These are phyloP conservation scores for Wiebesia pumilae DNA, from an alignment of 1,140 invertebrate species.

Conservation along the genomic window DNA sequence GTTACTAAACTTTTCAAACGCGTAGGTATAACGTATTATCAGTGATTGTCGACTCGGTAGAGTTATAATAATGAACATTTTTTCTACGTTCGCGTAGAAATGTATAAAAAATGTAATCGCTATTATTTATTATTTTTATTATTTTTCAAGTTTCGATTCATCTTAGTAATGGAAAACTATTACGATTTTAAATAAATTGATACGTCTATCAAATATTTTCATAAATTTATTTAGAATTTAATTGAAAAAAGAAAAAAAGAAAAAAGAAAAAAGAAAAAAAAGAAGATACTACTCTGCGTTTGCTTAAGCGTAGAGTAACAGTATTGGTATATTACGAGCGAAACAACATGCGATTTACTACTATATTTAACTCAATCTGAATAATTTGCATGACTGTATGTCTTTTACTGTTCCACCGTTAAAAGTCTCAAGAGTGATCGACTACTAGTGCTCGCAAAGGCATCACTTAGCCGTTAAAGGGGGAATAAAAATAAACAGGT, in stretches of 20 bases:
- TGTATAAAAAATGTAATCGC: too few relatives aligned
- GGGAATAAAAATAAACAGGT: not conserved
- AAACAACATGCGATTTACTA: not conserved
- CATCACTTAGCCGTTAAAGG: not conserved
- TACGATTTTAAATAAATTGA: too few relatives aligned
- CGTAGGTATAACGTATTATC: not conserved
- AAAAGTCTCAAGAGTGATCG: not conserved
- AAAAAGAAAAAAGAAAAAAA: too few relatives aligned
- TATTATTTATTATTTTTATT: too few relatives aligned
- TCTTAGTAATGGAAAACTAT: too few relatives aligned
- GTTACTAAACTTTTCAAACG: not conserved
- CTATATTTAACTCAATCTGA: not conserved
- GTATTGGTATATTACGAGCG: too few relatives aligned
- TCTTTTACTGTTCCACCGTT: not conserved
- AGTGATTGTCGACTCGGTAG: not conserved
- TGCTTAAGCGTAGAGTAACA: too few relatives aligned
- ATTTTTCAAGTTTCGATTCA: too few relatives aligned
- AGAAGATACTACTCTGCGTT: too few relatives aligned
- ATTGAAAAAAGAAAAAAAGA: too few relatives aligned
- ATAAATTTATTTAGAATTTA: too few relatives aligned
- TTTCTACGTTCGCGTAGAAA: not conserved
- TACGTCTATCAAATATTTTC: too few relatives aligned
- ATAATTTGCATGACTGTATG: not conserved
- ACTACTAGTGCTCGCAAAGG: not conserved
- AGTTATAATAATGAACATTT: not conserved